Evolutionary conservation across 2,113 vertebrate genomes (phyloP).

Genomic region (Melanotaenia duboulayi): DNA sequence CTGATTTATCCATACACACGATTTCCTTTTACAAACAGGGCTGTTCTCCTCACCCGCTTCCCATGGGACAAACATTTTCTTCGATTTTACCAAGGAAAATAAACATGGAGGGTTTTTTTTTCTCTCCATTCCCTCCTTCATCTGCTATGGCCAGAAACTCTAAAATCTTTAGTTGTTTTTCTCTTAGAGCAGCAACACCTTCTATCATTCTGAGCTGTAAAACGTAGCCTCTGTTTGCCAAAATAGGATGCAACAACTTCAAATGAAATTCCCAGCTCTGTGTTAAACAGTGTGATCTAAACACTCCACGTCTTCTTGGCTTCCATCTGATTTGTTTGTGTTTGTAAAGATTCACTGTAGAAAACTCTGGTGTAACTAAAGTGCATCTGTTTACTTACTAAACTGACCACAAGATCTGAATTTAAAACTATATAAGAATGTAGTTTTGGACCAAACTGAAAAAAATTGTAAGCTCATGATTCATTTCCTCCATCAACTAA

Average conservation of each 20-base stretch:
- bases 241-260: conserved; percentile 15
- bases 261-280: not conserved
- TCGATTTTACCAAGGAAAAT: conserved; percentile 31
- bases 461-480: too few relatives aligned
- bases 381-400: not conserved
- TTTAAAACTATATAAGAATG: not conserved
- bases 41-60: conserved; percentile 23
- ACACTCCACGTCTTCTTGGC: not conserved
- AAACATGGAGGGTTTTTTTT: conserved; percentile 12
- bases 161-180: conserved; percentile 22
- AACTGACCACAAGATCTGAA: not conserved
- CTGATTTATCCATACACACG: conserved; percentile 32
- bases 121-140: conserved; percentile 34
- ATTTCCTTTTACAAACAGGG: conserved; percentile 27
- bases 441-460: too few relatives aligned
- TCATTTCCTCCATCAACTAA: too few relatives aligned
- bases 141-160: conserved; percentile 56
- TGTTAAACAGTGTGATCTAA: not conserved
- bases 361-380: too few relatives aligned
- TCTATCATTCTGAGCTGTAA: not conserved
- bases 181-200: conserved; percentile 21
- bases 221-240: conserved; percentile 16
- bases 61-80: conserved; percentile 25
- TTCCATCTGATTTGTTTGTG: not conserved
- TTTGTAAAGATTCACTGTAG: not conserved